Evolutionary conservation across 2,113 vertebrate species (phyloP).

Genomic region (Tyto alba): DNA sequence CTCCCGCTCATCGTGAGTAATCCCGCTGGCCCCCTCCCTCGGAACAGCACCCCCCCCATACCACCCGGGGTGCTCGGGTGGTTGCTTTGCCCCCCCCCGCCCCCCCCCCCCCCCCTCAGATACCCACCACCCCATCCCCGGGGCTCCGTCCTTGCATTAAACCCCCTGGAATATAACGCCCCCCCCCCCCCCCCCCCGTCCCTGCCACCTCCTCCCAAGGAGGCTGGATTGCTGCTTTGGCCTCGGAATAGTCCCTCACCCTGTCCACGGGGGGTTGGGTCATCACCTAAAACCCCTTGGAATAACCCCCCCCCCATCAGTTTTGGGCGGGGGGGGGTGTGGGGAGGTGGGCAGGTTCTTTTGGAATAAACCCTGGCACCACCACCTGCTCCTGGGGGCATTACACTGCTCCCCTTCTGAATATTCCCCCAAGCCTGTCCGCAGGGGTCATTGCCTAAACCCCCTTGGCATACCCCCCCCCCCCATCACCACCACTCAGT

Average conservation of each 20-base stretch:
- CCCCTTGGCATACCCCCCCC: not conserved
- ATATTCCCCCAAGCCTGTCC: no score
- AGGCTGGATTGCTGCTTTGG: not conserved
- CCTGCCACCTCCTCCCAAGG: accelerated
- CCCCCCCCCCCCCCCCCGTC: no score
- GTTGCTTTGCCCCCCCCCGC: not conserved
- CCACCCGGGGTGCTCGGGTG: accelerated
- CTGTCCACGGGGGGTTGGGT: not conserved
- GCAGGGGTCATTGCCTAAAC: not conserved
- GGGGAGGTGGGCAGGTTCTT: no score
- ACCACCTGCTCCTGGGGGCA: not conserved
- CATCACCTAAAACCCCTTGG: not conserved
- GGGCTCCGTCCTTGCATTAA: accelerated
- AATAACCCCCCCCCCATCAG: not conserved
- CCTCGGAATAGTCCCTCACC: accelerated
- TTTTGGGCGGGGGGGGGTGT: no score
- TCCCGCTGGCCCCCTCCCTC: accelerated
- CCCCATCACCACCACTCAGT: not conserved
- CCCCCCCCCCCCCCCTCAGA: accelerated
- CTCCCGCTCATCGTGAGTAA: conserved; percentile 77
- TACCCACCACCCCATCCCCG: not conserved
- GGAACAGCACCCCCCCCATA: not conserved
- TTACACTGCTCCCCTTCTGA: not conserved
- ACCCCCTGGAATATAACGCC: not conserved
- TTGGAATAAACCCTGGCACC: not conserved